phyloP scores from a whole-genome alignment of 2,797 vertebrate genomes.

The Betta splendens region DNA sequence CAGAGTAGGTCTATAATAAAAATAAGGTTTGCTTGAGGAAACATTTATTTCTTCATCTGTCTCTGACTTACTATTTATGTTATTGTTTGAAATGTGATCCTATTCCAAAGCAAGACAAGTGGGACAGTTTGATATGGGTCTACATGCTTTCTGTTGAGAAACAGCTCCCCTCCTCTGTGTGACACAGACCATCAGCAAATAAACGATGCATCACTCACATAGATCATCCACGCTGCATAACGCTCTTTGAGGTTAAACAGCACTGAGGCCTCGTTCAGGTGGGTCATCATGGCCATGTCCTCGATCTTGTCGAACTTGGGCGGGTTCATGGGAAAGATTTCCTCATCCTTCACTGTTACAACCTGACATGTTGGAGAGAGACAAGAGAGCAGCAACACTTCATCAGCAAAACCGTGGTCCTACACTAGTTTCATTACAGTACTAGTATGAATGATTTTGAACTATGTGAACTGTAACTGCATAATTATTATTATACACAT shows the following conservation, averaged over 20 bases:
- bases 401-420: neutral
- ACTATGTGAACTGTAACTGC: neutral
- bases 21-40: neutral
- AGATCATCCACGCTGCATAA: slow-evolving; percentile 88
- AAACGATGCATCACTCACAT: slow-evolving; percentile 49
- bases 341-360: slow-evolving; percentile 49
- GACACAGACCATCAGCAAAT: slow-evolving; percentile 12
- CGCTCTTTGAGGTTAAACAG: slow-evolving; percentile 89
- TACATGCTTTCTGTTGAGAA: neutral
- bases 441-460: too few relatives aligned
- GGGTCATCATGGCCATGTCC: slow-evolving; percentile 80
- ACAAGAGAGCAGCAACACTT: too few relatives aligned
- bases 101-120: too few relatives aligned
- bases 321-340: slow-evolving; percentile 74
- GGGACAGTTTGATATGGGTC: neutral
- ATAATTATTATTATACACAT: too few relatives aligned
- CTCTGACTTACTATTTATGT: too few relatives aligned
- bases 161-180: neutral
- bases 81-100: too few relatives aligned
- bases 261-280: slow-evolving; percentile 78
- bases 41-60: neutral
- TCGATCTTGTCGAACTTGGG: slow-evolving; percentile 75
- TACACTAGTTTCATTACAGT: too few relatives aligned
- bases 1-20: slow-evolving; percentile 59
- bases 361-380: slow-evolving; percentile 28